phyloP scores from a whole-genome alignment of 1,140 invertebrate species.

The Musca domestica region DNA sequence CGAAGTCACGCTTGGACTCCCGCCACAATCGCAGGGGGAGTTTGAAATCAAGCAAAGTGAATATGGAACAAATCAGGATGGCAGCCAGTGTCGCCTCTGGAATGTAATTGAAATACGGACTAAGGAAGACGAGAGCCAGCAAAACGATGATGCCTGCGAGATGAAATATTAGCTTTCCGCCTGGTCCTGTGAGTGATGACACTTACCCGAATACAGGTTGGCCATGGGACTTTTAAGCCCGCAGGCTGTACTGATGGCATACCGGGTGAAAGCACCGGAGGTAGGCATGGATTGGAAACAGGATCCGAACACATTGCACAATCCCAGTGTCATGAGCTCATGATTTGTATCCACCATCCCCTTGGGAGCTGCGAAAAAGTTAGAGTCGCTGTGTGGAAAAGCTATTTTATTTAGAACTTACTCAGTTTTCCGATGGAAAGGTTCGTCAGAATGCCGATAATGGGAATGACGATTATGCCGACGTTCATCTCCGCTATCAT shows the following conservation, averaged over 20 bases:
- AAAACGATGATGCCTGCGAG: constrained; percentile 57
- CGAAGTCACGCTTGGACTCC: constrained; percentile 66
- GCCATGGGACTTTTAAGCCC: constrained; percentile 73
- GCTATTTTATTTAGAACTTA: constrained; percentile 53
- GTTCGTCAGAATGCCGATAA: constrained; percentile 79
- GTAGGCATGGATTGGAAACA: constrained; percentile 75
- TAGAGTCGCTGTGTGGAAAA: neutral
- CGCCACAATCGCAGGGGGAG: constrained; percentile 72
- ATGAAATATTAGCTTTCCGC: neutral
- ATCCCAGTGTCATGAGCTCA: constrained; percentile 70
- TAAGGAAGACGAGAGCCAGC: constrained; percentile 70
- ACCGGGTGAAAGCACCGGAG: constrained; percentile 75
- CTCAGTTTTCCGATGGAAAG: constrained; percentile 86
- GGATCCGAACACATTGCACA: constrained; percentile 73
- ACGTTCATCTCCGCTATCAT: constrained; percentile 68
- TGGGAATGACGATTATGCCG: constrained; percentile 71
- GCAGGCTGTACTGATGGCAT: constrained; percentile 73
- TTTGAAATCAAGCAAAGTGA: constrained; percentile 62
- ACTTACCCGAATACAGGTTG: constrained; percentile 64
- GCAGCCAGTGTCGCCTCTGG: constrained; percentile 75
- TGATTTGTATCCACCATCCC: constrained; percentile 66
- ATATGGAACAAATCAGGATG: constrained; percentile 62
- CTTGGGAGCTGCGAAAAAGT: constrained; percentile 39
- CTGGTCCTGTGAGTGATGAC: neutral
- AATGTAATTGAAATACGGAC: constrained; percentile 82